Conservation (phyloP, 2,113 vertebrate genomes). For the Neoarius graeffei region DNA sequence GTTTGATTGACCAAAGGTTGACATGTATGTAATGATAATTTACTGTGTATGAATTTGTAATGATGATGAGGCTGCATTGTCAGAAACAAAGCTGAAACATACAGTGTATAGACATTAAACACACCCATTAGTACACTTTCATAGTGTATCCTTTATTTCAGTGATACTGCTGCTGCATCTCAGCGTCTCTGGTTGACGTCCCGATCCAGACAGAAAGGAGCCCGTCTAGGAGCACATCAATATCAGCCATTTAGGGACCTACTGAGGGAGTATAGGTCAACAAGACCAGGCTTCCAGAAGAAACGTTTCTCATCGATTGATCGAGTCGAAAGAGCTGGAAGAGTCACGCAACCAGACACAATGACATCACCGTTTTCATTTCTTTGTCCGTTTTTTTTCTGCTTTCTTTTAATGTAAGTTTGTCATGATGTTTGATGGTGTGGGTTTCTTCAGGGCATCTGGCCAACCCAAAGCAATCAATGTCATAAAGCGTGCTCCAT, state of each 20-base stretch:
- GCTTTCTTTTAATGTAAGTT: neutral
- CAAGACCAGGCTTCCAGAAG: slow-evolving; percentile 21
- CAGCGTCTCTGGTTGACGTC: slow-evolving; percentile 5
- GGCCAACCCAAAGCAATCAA: slow-evolving; percentile 43
- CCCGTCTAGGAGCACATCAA: slow-evolving; percentile 43
- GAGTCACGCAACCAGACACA: slow-evolving; percentile 26
- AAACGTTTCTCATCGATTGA: slow-evolving; percentile 51
- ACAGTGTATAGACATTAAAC: neutral
- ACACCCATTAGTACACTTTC: neutral
- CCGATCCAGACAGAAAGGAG: slow-evolving; percentile 29
- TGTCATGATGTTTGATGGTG: slow-evolving; percentile 41
- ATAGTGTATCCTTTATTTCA: neutral
- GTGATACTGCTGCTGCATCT: neutral
- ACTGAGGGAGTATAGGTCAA: slow-evolving; percentile 30
- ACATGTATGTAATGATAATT: neutral
- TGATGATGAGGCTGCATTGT: neutral
- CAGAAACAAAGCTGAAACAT: neutral
- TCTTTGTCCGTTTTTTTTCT: slow-evolving; percentile 16
- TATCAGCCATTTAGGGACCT: slow-evolving; percentile 31
- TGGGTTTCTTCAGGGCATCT: slow-evolving; percentile 42
- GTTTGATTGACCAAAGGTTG: too few species aligned
- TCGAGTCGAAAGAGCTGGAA: slow-evolving; percentile 24
- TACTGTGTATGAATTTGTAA: too few species aligned
- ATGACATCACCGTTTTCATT: slow-evolving; percentile 36
- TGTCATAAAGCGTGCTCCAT: slow-evolving; percentile 7